These are phyloP conservation scores for Lydus trimaculatus DNA, from an alignment of 2,888 invertebrate species.

Conservation along the genomic window DNA sequence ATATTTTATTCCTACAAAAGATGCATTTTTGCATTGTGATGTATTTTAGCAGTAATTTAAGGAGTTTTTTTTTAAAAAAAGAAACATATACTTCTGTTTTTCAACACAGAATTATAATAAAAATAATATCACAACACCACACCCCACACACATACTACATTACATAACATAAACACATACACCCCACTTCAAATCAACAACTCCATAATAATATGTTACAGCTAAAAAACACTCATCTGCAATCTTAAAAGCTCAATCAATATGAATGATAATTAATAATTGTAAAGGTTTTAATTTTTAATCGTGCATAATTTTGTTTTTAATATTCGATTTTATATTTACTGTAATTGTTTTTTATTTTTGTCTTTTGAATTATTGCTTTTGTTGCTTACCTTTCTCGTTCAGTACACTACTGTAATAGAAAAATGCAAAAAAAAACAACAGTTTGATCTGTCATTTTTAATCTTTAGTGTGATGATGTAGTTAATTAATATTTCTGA, in stretches of 20 bases:
- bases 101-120: slow-evolving; percentile 34
- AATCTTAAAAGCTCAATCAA: slow-evolving; percentile 49
- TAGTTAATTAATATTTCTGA: slow-evolving; percentile 54
- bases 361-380: slow-evolving; percentile 32
- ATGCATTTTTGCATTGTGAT: slow-evolving; percentile 79
- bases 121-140: slow-evolving; percentile 26
- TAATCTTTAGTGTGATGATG: slow-evolving; percentile 58
- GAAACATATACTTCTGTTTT: slow-evolving; percentile 60
- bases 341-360: slow-evolving; percentile 36
- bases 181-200: slow-evolving; percentile 40
- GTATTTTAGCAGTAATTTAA: slow-evolving; percentile 65
- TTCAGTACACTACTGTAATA: slow-evolving; percentile 41
- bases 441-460: slow-evolving; percentile 43
- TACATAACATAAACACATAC: neutral
- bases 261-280: slow-evolving; percentile 14
- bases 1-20: slow-evolving; percentile 78
- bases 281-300: slow-evolving; percentile 21
- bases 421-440: slow-evolving; percentile 35
- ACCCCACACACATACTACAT: neutral
- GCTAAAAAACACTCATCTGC: slow-evolving; percentile 58
- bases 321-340: slow-evolving; percentile 24
- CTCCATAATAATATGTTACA: slow-evolving; percentile 53
- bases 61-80: too few species aligned
- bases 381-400: slow-evolving; percentile 53
- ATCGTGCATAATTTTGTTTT: slow-evolving; percentile 31